Evolutionary conservation across 2,888 invertebrate genomes (phyloP).

Genomic region (Lathronympha strigana): DNA sequence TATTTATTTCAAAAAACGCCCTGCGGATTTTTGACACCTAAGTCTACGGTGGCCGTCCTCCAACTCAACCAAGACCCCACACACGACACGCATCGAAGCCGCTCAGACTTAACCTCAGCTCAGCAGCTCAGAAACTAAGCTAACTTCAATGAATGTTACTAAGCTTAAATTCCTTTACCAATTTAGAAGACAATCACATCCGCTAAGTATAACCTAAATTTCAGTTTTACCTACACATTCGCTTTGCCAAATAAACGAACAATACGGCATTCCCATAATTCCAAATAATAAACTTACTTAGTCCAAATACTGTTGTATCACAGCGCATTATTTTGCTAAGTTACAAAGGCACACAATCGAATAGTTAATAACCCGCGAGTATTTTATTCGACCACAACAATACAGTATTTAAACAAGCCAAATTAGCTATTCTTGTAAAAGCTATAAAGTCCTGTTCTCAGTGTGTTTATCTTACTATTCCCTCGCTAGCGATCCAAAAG

Average conservation of each 20-base stretch:
- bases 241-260: conserved; percentile 33
- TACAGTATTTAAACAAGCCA: conserved; percentile 24
- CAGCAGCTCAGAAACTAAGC: no score
- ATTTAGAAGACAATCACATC: conserved; percentile 30
- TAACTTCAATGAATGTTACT: not conserved
- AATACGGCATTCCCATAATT: conserved; percentile 30
- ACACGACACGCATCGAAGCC: no score
- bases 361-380: conserved; percentile 30
- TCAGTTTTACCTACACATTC: conserved; percentile 17
- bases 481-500: not conserved
- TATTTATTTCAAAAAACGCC: no score
- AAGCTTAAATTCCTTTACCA: conserved; percentile 5
- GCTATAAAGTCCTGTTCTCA: conserved; percentile 36
- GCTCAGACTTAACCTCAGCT: no score
- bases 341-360: conserved; percentile 36
- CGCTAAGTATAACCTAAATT: conserved; percentile 16
- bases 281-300: conserved; percentile 23
- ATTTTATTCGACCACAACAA: conserved; percentile 36
- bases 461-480: conserved; percentile 36
- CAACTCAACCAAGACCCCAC: no score
- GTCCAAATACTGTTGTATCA: conserved; percentile 21
- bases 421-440: conserved; percentile 39
- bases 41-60: no score
- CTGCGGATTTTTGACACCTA: no score
- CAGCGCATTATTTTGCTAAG: conserved; percentile 21